A percentile compares a stretch with the other conserved stretches of the same genome.
phyloP scores from a whole-genome alignment of 2,113 vertebrate genomes.

The Gyps fulvus region DNA sequence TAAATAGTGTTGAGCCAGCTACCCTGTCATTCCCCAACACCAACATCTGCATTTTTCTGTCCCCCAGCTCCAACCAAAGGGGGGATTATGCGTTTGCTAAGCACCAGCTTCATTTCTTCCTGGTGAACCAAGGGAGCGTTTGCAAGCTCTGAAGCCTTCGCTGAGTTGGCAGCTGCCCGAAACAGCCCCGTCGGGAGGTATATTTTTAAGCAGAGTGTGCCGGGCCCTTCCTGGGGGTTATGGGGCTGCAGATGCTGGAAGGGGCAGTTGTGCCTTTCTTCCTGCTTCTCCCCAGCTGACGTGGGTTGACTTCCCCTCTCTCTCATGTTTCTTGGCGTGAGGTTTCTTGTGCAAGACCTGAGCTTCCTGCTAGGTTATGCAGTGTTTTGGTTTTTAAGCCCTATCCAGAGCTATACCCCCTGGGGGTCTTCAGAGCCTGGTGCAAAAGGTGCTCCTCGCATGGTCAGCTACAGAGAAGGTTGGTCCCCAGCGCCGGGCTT shows the following conservation, averaged over 20 bases:
- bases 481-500: accelerated
- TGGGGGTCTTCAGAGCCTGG: background rate
- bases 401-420: background rate
- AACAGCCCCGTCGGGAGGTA: background rate
- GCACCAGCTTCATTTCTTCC: background rate
- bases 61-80: background rate
- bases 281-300: background rate
- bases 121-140: background rate
- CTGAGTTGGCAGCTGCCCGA: background rate
- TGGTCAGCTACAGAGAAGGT: background rate
- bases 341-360: background rate
- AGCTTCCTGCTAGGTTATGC: background rate
- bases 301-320: background rate
- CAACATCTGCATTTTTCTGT: background rate
- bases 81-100: background rate
- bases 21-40: background rate
- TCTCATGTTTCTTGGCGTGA: background rate
- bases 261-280: background rate
- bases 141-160: background rate
- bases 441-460: accelerated
- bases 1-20: no score
- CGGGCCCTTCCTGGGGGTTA: background rate
- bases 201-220: background rate
- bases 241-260: background rate
- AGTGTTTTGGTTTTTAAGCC: background rate